These are phyloP conservation scores for Nomada goodeniana DNA, from an alignment of 2,888 invertebrate genomes.

Conservation along the genomic window DNA sequence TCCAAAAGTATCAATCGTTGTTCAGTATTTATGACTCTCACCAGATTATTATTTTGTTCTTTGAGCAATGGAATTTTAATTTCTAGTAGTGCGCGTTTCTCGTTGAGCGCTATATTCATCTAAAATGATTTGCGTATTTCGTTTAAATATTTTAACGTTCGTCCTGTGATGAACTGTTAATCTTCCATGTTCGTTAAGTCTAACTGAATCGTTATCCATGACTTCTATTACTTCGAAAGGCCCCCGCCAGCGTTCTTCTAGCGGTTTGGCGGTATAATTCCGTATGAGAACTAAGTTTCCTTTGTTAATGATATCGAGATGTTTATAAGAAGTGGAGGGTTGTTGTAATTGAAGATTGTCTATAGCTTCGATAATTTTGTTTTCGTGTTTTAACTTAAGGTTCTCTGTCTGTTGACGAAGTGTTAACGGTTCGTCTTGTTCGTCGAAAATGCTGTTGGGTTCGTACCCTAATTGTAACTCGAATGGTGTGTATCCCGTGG, in stretches of 20 bases:
- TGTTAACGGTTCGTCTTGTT: constrained; percentile 21
- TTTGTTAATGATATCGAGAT: constrained; percentile 15
- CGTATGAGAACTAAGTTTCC: constrained; percentile 15
- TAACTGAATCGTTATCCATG: neutral
- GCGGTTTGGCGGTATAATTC: constrained; percentile 11
- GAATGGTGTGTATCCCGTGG: constrained; percentile 27
- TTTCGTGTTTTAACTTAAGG: constrained; percentile 19
- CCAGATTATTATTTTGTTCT: neutral
- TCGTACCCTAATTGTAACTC: constrained; percentile 32
- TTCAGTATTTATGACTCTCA: neutral
- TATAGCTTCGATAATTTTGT: constrained; percentile 27
- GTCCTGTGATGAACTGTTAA: neutral
- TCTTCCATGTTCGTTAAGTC: neutral
- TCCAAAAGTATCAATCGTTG: neutral
- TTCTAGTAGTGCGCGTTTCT: neutral
- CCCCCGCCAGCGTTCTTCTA: constrained; percentile 24
- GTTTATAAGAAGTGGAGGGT: constrained; percentile 23
- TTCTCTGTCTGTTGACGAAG: neutral
- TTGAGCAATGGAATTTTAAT: neutral
- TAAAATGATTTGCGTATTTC: neutral
- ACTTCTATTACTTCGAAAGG: constrained; percentile 8
- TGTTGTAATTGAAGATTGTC: constrained; percentile 8
- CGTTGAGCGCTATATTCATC: neutral
- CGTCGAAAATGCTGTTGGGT: constrained; percentile 29
- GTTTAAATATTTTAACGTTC: neutral